These are phyloP conservation scores for Epiblema foenella DNA, from an alignment of 2,888 invertebrate species.

Conservation along the genomic window DNA sequence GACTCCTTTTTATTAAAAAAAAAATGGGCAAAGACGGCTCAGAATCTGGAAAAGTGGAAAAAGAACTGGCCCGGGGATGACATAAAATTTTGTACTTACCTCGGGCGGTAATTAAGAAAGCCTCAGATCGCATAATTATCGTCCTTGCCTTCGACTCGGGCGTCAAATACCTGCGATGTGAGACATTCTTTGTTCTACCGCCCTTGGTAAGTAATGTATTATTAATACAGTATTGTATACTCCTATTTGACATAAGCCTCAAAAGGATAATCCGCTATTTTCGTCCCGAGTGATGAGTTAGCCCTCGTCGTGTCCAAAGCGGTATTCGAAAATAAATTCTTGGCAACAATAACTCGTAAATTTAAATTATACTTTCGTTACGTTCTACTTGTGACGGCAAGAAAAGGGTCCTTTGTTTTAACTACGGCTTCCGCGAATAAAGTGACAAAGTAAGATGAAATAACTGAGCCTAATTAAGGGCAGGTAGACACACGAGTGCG, in stretches of 20 bases:
- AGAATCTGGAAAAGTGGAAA: too few relatives aligned
- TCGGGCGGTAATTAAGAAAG: too few relatives aligned
- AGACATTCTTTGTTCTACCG: too few relatives aligned
- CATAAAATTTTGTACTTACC: too few relatives aligned
- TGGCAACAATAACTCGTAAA: conserved; percentile 43
- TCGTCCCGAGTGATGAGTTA: not conserved
- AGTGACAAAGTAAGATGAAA: conserved; percentile 74
- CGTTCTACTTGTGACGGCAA: conserved; percentile 50
- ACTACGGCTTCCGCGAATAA: conserved; percentile 72
- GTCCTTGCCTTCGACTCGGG: too few relatives aligned
- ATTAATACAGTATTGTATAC: too few relatives aligned
- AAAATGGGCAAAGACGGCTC: too few relatives aligned
- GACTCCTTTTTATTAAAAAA: too few relatives aligned
- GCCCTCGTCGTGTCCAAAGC: conserved; percentile 2
- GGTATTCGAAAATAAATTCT: conserved; percentile 42
- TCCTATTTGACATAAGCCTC: not conserved
- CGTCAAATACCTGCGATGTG: too few relatives aligned
- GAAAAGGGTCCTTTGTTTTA: conserved; percentile 66
- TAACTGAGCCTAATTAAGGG: conserved; percentile 70
- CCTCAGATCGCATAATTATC: too few relatives aligned
- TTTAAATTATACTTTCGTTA: conserved; percentile 48
- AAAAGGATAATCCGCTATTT: not conserved
- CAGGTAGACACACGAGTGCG: conserved; percentile 54
- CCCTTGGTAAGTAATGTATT: too few relatives aligned
- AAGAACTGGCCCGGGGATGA: too few relatives aligned